A percentile compares a stretch with the other conserved stretches of the same genome.
Conservation (phyloP, 1,140 invertebrate species). For the Temnothorax nylanderi region DNA sequence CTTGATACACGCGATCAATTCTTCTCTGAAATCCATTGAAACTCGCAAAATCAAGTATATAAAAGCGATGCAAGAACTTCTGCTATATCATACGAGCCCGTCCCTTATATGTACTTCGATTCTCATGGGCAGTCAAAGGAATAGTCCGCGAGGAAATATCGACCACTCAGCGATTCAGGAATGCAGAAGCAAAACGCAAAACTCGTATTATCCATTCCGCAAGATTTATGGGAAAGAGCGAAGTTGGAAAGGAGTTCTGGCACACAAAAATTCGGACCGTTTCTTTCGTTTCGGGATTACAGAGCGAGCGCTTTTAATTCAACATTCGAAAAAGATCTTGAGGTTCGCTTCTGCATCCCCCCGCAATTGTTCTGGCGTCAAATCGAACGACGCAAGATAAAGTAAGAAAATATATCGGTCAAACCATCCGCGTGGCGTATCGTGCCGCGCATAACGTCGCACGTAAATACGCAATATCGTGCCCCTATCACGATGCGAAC, state of each 20-base stretch:
- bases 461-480: slow-evolving; percentile 34
- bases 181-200: slow-evolving; percentile 30
- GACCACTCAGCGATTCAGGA: slow-evolving; percentile 7
- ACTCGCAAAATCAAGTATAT: neutral
- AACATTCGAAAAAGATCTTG: neutral
- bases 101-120: neutral
- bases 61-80: slow-evolving; percentile 6
- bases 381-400: neutral
- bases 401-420: neutral
- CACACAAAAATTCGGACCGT: neutral
- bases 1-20: slow-evolving; percentile 19
- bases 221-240: neutral
- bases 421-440: neutral
- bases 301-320: neutral
- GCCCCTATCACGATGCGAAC: slow-evolving; percentile 29
- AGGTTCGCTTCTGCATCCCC: neutral
- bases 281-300: slow-evolving; percentile 7
- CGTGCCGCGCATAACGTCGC: neutral
- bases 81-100: neutral
- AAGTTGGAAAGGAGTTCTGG: neutral
- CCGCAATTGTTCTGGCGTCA: neutral
- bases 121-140: neutral
- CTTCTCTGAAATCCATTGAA: neutral
- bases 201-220: neutral
- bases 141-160: slow-evolving; percentile 6